These are phyloP conservation scores for Platycheirus rosarum DNA, from an alignment of 2,888 invertebrate species.

Conservation along the genomic window DNA sequence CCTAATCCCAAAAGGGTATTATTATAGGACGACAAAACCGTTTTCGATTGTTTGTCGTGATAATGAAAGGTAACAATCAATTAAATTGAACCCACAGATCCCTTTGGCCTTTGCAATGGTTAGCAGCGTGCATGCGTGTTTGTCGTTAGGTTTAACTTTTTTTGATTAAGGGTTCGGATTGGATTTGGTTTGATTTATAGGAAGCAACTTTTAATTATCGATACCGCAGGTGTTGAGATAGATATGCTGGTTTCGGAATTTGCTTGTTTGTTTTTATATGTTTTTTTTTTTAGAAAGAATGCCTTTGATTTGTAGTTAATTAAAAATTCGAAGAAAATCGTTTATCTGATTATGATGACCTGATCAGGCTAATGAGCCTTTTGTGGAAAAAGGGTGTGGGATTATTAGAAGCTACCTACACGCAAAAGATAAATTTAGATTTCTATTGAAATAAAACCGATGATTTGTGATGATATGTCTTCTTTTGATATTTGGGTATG, in stretches of 20 bases:
- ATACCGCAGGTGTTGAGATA: conserved; percentile 62
- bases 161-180: conserved; percentile 60
- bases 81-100: conserved; percentile 49
- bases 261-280: conserved; percentile 2
- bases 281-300: conserved; percentile 6
- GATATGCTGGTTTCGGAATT: conserved; percentile 25
- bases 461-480: not conserved
- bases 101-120: too few relatives aligned
- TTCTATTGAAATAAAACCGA: not conserved
- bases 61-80: conserved; percentile 72
- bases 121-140: too few relatives aligned
- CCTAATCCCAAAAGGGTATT: conserved; percentile 32
- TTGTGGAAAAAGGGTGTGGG: conserved; percentile 11
- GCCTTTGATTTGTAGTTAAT: conserved; percentile 30
- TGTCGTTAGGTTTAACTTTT: conserved; percentile 3
- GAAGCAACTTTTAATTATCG: conserved; percentile 52
- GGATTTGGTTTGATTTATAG: conserved; percentile 63
- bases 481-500: too few relatives aligned
- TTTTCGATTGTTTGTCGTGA: conserved; percentile 71
- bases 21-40: conserved; percentile 47
- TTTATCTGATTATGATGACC: conserved; percentile 43
- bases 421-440: conserved; percentile 2
- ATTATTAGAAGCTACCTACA: conserved; percentile 12
- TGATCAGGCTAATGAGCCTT: conserved; percentile 25
- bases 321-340: conserved; percentile 54